A percentile compares a stretch with the other conserved stretches of the same genome.
phyloP scores from a whole-genome alignment of 2,888 invertebrate species.

The Pogonocherus hispidulus region DNA sequence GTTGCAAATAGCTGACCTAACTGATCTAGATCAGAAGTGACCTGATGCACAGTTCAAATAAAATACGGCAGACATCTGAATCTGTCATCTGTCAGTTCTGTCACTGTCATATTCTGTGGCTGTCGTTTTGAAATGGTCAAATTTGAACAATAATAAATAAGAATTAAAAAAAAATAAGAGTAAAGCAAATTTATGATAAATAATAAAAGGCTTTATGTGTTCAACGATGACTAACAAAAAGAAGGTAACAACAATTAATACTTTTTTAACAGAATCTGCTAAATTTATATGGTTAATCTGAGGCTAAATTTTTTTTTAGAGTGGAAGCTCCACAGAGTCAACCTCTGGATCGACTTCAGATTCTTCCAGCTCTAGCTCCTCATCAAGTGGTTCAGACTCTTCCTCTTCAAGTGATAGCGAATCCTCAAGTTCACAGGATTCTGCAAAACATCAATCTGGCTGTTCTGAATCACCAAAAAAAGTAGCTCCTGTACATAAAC shows the following conservation, averaged over 20 bases:
- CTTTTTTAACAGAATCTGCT: background rate
- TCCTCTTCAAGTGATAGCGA: constrained; percentile 81
- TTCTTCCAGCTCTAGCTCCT: constrained; percentile 78
- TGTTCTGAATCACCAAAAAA: constrained; percentile 62
- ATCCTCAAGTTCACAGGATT: constrained; percentile 73
- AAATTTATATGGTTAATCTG: background rate
- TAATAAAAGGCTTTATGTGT: too few species aligned
- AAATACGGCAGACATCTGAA: background rate
- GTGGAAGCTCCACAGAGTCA: constrained; percentile 72
- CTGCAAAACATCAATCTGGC: constrained; percentile 60
- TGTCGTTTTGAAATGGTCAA: background rate
- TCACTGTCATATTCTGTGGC: too few species aligned
- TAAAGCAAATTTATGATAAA: too few species aligned
- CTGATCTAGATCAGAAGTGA: too few species aligned
- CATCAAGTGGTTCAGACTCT: constrained; percentile 79
- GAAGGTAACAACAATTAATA: constrained; percentile 44
- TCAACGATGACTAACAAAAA: constrained; percentile 52
- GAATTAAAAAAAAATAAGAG: background rate
- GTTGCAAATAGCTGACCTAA: too few species aligned
- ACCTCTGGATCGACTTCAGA: constrained; percentile 79
- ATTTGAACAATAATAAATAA: background rate
- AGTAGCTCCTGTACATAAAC: constrained; percentile 59
- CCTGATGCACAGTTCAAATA: too few species aligned
- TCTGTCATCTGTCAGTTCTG: background rate
- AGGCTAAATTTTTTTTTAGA: constrained; percentile 52